Evolutionary conservation across 1,140 invertebrate species (phyloP).

Genomic region (Leptoteleia sp.): DNA sequence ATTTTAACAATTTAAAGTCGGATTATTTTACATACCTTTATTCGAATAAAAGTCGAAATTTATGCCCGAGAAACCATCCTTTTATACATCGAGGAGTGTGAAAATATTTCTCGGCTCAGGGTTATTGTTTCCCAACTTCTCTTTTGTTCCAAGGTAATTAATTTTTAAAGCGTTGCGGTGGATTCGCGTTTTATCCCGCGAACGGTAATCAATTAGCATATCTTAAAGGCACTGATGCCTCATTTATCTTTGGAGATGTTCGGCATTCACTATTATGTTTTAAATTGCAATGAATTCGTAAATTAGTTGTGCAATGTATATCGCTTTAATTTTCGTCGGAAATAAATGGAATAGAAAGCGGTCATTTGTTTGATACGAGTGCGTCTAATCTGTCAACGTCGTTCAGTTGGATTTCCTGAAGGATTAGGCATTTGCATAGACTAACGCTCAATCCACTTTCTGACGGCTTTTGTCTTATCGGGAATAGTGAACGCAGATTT

Average conservation of each 20-base stretch:
- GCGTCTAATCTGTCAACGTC: slow-evolving; percentile 77
- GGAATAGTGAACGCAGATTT: slow-evolving; percentile 41
- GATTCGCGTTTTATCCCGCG: slow-evolving; percentile 39
- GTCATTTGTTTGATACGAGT: slow-evolving; percentile 72
- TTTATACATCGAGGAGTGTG: slow-evolving; percentile 48
- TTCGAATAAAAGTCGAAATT: slow-evolving; percentile 57
- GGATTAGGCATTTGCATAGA: slow-evolving; percentile 80
- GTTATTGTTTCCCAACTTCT: slow-evolving; percentile 68
- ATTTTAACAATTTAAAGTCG: too few species aligned
- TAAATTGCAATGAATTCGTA: slow-evolving; percentile 25
- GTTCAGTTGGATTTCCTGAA: slow-evolving; percentile 74
- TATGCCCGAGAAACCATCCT: slow-evolving; percentile 61
- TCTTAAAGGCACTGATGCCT: slow-evolving; percentile 17
- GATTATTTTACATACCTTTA: too few species aligned
- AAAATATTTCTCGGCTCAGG: slow-evolving; percentile 71
- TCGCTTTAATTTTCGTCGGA: slow-evolving; percentile 45
- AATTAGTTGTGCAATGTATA: slow-evolving; percentile 27
- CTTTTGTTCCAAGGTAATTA: slow-evolving; percentile 72
- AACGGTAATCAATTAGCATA: slow-evolving; percentile 31
- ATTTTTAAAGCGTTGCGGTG: slow-evolving; percentile 66
- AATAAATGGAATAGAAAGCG: slow-evolving; percentile 73
- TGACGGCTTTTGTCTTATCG: slow-evolving; percentile 64
- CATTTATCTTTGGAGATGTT: slow-evolving; percentile 38
- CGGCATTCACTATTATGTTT: slow-evolving; percentile 10
- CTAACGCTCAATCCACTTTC: slow-evolving; percentile 76